These are phyloP conservation scores for Exaiptasia diaphana DNA, from an alignment of 64 coral and sea anemone genomes.

Conservation along the genomic window DNA sequence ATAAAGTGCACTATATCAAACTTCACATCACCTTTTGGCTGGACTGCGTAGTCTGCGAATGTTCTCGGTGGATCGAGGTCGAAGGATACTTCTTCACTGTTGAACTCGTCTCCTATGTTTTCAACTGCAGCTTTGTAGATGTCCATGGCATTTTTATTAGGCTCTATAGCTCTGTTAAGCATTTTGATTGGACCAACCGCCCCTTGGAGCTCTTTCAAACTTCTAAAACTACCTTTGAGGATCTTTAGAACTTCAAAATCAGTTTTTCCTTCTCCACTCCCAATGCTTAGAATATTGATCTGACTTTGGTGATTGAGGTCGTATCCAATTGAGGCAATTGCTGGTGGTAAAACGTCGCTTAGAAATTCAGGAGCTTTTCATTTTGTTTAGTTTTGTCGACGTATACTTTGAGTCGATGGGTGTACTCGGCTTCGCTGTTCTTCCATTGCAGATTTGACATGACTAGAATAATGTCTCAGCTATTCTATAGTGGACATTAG, in stretches of 20 bases:
- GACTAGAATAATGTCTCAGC: too few relatives aligned
- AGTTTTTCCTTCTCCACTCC: neutral
- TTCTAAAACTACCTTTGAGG: neutral
- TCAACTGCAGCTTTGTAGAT: neutral
- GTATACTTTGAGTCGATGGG: too few relatives aligned
- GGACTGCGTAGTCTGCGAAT: neutral
- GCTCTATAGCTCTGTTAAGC: slow-evolving; percentile 14
- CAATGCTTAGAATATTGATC: slow-evolving; percentile 2
- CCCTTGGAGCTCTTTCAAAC: neutral
- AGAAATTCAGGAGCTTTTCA: too few relatives aligned
- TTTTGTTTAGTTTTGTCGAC: too few relatives aligned
- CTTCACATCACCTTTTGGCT: neutral
- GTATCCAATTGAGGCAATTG: too few relatives aligned
- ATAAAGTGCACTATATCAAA: slow-evolving; percentile 16
- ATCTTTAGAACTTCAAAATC: neutral
- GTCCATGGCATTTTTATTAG: neutral
- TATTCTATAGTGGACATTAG: too few relatives aligned
- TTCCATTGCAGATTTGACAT: too few relatives aligned
- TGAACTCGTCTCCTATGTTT: neutral
- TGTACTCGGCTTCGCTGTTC: too few relatives aligned
- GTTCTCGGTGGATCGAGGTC: neutral
- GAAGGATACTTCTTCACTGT: neutral
- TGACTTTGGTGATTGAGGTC: too few relatives aligned
- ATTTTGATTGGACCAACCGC: neutral
- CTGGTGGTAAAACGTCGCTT: too few relatives aligned